These are phyloP conservation scores for Tarsius wallacei DNA, from an alignment of 2,797 vertebrate species.

Conservation along the genomic window DNA sequence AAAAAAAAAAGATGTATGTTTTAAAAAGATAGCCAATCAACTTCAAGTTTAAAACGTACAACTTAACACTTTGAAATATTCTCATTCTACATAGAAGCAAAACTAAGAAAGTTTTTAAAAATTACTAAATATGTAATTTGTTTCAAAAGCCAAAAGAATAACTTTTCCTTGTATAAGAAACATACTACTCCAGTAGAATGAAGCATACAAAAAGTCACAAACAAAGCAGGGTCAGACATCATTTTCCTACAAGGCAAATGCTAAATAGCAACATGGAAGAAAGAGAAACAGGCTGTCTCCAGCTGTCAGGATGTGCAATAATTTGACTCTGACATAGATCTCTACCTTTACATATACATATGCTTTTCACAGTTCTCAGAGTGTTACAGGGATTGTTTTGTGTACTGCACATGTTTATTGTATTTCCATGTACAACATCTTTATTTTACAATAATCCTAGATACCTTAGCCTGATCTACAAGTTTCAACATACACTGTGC, in stretches of 20 bases:
- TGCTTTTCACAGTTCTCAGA: not conserved
- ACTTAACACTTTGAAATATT: not conserved
- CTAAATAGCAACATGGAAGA: not conserved
- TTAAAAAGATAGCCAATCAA: not conserved
- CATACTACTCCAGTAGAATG: not conserved
- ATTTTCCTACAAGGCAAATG: not conserved
- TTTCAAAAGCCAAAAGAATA: not conserved
- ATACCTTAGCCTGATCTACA: too few species aligned
- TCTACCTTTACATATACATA: not conserved
- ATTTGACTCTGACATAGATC: not conserved
- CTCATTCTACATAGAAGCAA: not conserved
- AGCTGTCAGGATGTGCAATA: not conserved
- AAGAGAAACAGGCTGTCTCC: not conserved
- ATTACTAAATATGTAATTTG: not conserved
- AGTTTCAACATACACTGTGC: too few species aligned
- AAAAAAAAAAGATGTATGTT: not conserved
- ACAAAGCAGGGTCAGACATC: not conserved
- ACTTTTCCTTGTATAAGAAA: not conserved
- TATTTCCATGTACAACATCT: not conserved
- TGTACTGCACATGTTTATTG: not conserved
- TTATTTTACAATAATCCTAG: too few species aligned
- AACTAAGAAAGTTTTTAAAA: not conserved
- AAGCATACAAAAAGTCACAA: not conserved
- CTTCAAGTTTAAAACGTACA: constrained; percentile 9
- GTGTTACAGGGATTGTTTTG: not conserved